A percentile compares a stretch with the other conserved stretches of the same genome.
Evolutionary conservation across 2,113 vertebrate species (phyloP).

Genomic region (Myrmecobius fasciatus): DNA sequence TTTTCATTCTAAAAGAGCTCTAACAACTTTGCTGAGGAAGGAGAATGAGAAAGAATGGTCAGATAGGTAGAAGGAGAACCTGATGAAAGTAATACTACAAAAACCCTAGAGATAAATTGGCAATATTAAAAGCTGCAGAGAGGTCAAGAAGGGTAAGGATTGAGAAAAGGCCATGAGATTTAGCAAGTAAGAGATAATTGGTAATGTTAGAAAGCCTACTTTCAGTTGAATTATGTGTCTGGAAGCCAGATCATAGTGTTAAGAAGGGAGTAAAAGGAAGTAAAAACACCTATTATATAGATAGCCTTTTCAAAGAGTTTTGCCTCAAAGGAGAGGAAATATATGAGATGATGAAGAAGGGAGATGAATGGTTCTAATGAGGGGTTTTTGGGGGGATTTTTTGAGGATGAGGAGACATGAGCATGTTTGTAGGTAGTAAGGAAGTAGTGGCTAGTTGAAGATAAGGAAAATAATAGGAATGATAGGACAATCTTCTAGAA

Average conservation of each 20-base stretch:
- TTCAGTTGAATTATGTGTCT: not conserved
- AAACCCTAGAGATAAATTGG: not conserved
- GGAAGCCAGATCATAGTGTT: not conserved
- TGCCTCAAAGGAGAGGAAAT: not conserved
- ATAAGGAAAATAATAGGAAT: not conserved
- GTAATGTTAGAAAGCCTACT: not conserved
- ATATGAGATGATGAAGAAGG: not conserved
- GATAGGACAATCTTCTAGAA: not conserved
- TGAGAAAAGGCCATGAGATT: not conserved
- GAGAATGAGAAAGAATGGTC: not conserved
- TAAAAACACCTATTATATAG: not conserved
- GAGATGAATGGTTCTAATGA: not conserved
- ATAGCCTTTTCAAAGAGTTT: not conserved
- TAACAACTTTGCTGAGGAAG: not conserved
- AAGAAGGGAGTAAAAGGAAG: not conserved
- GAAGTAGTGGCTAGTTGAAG: not conserved
- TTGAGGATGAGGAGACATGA: not conserved
- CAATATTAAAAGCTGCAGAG: not conserved
- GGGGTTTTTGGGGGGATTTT: not conserved
- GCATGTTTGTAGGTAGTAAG: not conserved
- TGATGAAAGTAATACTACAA: not conserved
- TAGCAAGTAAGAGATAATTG: not conserved
- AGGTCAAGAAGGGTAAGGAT: not conserved
- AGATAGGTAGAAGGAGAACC: not conserved
- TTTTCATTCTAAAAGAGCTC: not conserved